Evolutionary conservation across 2,113 vertebrate genomes (phyloP), one percentile per base, ranked within the genome.

Genomic region (Osmerus mordax): DNA sequence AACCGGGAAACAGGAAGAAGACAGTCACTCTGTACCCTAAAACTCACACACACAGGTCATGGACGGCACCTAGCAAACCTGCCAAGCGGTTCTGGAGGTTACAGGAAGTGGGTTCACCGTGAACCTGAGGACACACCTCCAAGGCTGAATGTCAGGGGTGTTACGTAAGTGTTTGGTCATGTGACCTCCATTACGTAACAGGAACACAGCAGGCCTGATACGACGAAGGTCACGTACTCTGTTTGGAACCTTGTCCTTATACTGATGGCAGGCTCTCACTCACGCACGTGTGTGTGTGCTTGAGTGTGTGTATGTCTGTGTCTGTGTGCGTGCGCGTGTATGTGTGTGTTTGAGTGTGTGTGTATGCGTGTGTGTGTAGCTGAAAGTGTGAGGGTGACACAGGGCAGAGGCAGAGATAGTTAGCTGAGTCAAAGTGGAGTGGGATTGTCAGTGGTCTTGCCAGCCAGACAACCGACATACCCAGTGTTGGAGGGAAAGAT

Each of bases 241-340:
- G 51, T 9, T 36, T 6, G 32, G 7, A 36, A 36, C 3, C 32
- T 6, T 7, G 70, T 62, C 41, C 14, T 19, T 58, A 36, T 13
- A 68, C 56, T 28, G 41, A 65, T 36, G 15, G 41, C 72, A 74
- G 65, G 32, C 4, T 36, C 21, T 21, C 25, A 51, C 65, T 73
- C 71, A 41, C 15, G 36, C 15, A 67, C 47, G 66, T n/a, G 4
- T 36, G n/a, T 4, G 69, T 65, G 56, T 62, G n/a, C 11, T 18
- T 58, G 60, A 69, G 29, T 47, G 47, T n/a, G 28, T 21, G 28
- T 69, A 58, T 55, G 58, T 18, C 6, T 54, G 53, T 54, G 53
- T n/a, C n/a, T n/a, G n/a, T 54, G 53, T 54, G 53, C 11, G 53
- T 18, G 53, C 3, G 3, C 6, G 53, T 18, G 53, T 54, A 11